These are phyloP conservation scores for Paramisgurnus dabryanus DNA, from an alignment of 2,113 vertebrate species.

Conservation along the genomic window DNA sequence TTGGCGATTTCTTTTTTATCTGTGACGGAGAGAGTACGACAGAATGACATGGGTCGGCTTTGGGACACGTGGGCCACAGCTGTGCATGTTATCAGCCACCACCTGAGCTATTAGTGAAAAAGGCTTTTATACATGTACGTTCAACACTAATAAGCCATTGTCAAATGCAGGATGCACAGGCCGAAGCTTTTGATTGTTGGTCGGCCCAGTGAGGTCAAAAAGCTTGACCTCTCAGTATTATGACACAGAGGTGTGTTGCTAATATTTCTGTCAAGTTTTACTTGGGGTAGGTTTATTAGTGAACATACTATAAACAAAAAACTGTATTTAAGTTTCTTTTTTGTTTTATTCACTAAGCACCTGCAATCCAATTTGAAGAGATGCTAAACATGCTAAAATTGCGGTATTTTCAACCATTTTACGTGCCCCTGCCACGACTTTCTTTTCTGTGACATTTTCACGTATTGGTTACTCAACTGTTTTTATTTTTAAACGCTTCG, in stretches of 20 bases:
- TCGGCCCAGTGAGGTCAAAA: constrained; percentile 20
- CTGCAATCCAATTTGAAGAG: no score
- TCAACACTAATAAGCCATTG: constrained; percentile 41
- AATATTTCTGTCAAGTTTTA: no score
- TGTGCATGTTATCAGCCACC: constrained; percentile 44
- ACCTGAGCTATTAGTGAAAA: constrained; percentile 40
- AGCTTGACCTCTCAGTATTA: not conserved
- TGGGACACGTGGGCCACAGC: constrained; percentile 46
- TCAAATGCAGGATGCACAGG: constrained; percentile 36
- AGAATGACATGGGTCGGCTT: constrained; percentile 23
- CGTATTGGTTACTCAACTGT: no score
- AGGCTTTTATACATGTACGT: constrained; percentile 42
- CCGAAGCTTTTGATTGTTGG: not conserved
- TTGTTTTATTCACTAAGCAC: no score
- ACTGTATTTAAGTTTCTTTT: no score
- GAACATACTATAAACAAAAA: no score
- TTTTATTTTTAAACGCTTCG: no score
- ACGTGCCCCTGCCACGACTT: no score
- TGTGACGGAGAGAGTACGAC: constrained; percentile 6
- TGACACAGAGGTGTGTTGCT: not conserved
- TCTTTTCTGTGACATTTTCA: no score
- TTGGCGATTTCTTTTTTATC: constrained; percentile 58
- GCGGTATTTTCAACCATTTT: no score
- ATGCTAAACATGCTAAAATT: no score
- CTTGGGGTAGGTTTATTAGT: no score